Conservation (phyloP, 2,113 vertebrate genomes). For the Struthio camelus region DNA sequence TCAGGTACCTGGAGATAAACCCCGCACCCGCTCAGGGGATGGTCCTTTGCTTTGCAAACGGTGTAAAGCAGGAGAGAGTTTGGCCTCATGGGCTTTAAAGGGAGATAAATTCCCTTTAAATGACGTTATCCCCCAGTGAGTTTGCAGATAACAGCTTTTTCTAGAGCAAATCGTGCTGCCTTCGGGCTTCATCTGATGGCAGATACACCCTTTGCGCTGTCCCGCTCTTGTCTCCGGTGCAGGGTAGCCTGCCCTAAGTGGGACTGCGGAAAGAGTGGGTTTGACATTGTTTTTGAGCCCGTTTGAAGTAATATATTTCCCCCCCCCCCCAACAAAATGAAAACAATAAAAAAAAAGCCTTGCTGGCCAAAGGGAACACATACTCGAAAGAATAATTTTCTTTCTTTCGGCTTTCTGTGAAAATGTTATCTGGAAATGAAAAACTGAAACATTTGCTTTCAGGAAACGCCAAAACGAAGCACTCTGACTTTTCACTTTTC, state of each 20-base stretch:
- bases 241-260: not conserved
- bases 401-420: fast-evolving
- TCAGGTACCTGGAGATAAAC: too few relatives aligned
- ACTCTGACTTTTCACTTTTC: not conserved
- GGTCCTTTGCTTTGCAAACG: not conserved
- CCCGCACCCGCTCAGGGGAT: not conserved
- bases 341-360: not conserved
- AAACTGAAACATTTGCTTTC: fast-evolving
- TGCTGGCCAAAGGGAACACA: not conserved
- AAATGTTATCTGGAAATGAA: not conserved
- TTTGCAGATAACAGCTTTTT: not conserved
- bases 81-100: not conserved
- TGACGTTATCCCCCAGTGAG: not conserved
- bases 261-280: not conserved
- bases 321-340: not conserved
- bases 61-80: not conserved
- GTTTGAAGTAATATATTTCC: not conserved
- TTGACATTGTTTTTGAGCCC: not conserved
- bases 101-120: not conserved
- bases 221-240: too few relatives aligned
- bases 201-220: not conserved
- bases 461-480: not conserved
- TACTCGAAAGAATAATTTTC: not conserved
- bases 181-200: not conserved
- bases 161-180: not conserved